Evolutionary conservation across 2,888 invertebrate species (phyloP).

Genomic region (Drosophila mulleri): DNA sequence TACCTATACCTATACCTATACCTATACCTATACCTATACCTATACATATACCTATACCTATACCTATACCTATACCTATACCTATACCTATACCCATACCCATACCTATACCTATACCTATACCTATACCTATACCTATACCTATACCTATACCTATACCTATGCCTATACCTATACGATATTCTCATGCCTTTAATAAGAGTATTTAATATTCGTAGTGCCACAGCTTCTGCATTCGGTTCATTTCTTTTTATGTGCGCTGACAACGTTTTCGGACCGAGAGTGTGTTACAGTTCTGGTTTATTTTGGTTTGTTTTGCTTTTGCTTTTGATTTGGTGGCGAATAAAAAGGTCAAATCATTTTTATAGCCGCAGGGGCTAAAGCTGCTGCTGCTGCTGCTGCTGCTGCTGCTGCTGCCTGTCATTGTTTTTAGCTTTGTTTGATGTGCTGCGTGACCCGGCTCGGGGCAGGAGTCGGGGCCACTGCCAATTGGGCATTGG

Average conservation of each 20-base stretch:
- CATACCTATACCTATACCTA: too few relatives aligned
- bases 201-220: not conserved
- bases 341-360: slow-evolving; percentile 62
- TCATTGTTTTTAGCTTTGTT: slow-evolving; percentile 36
- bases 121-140: too few relatives aligned
- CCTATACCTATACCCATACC: too few relatives aligned
- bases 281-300: slow-evolving; percentile 25
- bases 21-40: too few relatives aligned
- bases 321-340: slow-evolving; percentile 16
- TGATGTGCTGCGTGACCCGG: slow-evolving; percentile 37
- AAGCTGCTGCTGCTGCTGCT: not conserved
- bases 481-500: slow-evolving; percentile 38
- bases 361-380: slow-evolving; percentile 41
- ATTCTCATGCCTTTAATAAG: not conserved
- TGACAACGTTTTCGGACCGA: not conserved
- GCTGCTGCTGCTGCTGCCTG: not conserved
- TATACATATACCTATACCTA: too few relatives aligned
- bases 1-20: too few relatives aligned
- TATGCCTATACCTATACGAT: not conserved
- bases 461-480: slow-evolving; percentile 9
- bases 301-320: slow-evolving; percentile 25
- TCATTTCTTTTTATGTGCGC: slow-evolving; percentile 24
- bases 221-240: not conserved
- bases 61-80: too few relatives aligned
- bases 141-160: too few relatives aligned